A percentile compares a stretch with the other conserved stretches of the same genome.
Evolutionary conservation across 2,888 invertebrate species (phyloP).

Genomic region (Drosophila dives): DNA sequence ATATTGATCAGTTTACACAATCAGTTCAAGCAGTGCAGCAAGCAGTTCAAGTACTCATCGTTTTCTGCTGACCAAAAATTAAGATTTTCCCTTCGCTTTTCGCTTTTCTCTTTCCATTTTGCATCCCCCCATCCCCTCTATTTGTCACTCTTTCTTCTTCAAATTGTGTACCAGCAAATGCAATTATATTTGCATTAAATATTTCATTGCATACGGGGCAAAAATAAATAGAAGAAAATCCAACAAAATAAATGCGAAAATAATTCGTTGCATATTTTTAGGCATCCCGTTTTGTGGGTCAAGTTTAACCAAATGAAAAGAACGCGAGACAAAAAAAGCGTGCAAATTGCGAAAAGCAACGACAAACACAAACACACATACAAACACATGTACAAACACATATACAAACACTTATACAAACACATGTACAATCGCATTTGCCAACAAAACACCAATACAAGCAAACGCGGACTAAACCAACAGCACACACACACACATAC

Average conservation of each 20-base stretch:
- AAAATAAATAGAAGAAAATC: background rate
- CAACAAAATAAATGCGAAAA: slow-evolving; percentile 20
- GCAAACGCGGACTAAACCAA: slow-evolving; percentile 15
- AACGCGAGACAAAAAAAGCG: slow-evolving; percentile 12
- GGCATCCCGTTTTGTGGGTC: slow-evolving; percentile 63
- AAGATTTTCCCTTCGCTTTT: background rate
- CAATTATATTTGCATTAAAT: slow-evolving; percentile 16
- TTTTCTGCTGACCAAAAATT: background rate
- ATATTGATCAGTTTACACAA: background rate
- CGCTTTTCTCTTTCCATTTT: background rate
- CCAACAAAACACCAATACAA: background rate
- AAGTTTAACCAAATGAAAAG: slow-evolving; percentile 61
- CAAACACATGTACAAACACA: slow-evolving; percentile 12
- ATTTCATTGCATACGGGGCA: slow-evolving; percentile 6
- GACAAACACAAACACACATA: slow-evolving; percentile 11
- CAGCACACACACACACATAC: slow-evolving; percentile 17
- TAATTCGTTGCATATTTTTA: slow-evolving; percentile 31
- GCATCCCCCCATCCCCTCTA: accelerated
- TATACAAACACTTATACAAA: slow-evolving; percentile 9
- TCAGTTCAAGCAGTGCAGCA: background rate
- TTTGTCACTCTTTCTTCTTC: too few species aligned
- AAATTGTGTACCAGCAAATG: background rate
- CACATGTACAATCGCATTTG: slow-evolving; percentile 1
- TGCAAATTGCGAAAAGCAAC: slow-evolving; percentile 41
- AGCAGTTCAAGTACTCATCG: background rate